These are phyloP conservation scores for Drosophila hamatofila DNA, from an alignment of 2,888 invertebrate species.

Conservation along the genomic window DNA sequence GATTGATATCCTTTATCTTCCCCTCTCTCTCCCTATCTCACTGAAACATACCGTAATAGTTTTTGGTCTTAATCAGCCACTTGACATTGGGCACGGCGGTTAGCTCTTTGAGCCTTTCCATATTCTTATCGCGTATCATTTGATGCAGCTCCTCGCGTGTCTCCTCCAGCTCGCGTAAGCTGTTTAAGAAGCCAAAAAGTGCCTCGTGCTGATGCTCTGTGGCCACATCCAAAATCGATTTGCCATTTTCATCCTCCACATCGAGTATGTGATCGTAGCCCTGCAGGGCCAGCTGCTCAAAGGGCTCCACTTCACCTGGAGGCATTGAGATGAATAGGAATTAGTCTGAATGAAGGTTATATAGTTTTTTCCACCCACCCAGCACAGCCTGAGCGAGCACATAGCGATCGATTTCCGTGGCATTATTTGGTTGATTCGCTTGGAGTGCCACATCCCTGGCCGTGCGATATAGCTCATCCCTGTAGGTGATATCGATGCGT, in stretches of 20 bases:
- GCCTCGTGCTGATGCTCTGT: conserved; percentile 89
- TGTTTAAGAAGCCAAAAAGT: conserved; percentile 89
- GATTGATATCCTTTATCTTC: neutral
- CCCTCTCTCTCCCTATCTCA: neutral
- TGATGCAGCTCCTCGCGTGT: conserved; percentile 91
- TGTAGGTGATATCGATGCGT: conserved; percentile 91
- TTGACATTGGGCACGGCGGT: conserved; percentile 84
- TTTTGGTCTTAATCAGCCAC: conserved; percentile 83
- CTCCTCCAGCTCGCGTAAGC: conserved; percentile 92
- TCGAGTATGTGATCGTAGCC: conserved; percentile 96
- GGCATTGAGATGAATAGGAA: too few species aligned
- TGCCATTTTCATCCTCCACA: conserved; percentile 90
- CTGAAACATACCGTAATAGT: conserved; percentile 83
- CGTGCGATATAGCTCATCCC: conserved; percentile 94
- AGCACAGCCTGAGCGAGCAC: conserved; percentile 91
- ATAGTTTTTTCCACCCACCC: conserved; percentile 86
- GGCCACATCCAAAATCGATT: conserved; percentile 89
- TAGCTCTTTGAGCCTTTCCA: conserved; percentile 87
- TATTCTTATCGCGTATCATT: conserved; percentile 89
- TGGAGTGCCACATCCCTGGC: conserved; percentile 94
- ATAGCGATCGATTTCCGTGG: conserved; percentile 92
- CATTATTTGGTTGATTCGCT: conserved; percentile 91
- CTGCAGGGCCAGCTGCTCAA: conserved; percentile 88
- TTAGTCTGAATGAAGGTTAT: too few species aligned
- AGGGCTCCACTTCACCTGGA: conserved; percentile 88